phyloP scores from a whole-genome alignment of 1,140 invertebrate genomes.

The Harlomillsia oculata region DNA sequence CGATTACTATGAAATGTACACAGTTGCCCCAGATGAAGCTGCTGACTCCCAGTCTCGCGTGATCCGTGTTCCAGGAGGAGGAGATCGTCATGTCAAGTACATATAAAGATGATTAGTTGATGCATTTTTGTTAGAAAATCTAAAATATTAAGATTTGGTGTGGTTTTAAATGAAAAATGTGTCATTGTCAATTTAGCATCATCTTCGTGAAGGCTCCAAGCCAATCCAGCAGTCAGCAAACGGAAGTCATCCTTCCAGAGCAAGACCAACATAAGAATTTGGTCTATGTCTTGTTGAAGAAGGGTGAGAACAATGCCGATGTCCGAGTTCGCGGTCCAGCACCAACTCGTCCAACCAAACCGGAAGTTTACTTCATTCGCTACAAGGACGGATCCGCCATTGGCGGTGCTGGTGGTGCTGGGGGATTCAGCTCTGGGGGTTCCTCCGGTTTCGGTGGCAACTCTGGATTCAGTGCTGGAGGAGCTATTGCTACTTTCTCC shows the following conservation, averaged over 20 bases:
- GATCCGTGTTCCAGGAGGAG: constrained; percentile 19
- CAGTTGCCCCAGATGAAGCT: neutral
- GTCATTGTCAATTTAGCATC: constrained; percentile 74
- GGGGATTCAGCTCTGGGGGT: neutral
- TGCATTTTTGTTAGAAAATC: too few species aligned
- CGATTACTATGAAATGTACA: too few species aligned
- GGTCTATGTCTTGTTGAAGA: constrained; percentile 79
- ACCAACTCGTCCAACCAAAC: constrained; percentile 4
- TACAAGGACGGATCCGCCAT: neutral
- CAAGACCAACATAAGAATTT: constrained; percentile 76
- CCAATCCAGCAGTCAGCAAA: constrained; percentile 58
- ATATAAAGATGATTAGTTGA: too few species aligned
- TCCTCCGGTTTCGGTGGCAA: neutral
- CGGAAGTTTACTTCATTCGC: constrained; percentile 12
- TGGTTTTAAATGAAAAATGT: neutral
- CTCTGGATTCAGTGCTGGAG: neutral
- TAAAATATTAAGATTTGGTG: too few species aligned
- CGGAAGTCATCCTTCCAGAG: constrained; percentile 46
- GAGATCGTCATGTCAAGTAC: constrained; percentile 11
- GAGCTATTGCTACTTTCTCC: constrained; percentile 1
- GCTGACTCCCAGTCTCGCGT: neutral
- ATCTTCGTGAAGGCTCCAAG: constrained; percentile 78
- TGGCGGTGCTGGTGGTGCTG: constrained; percentile 8
- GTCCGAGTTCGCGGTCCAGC: constrained; percentile 40
- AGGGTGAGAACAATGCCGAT: constrained; percentile 68